Evolutionary conservation across 2,888 invertebrate genomes (phyloP), one percentile per base, ranked within the genome.

Genomic region (Crossocerus cetratus): DNA sequence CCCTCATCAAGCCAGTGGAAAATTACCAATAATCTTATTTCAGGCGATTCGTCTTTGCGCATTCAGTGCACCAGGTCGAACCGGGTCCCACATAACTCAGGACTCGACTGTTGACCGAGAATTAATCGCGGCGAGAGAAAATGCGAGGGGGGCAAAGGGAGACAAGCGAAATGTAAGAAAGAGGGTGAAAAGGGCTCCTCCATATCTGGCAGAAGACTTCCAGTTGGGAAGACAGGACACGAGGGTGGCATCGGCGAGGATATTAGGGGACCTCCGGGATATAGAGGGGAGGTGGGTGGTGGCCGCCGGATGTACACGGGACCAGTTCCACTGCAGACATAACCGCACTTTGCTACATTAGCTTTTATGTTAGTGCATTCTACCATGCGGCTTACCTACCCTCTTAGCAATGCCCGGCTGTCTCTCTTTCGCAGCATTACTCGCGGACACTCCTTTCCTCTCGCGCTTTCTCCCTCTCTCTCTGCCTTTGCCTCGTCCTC

Each of bases 291-390:
- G 55, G 59, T 62, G 58, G 67, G 60, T n/a, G 72, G 61, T 68
- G 77, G 72, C 73, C 72, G 72, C 65, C 69, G 66, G 64, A 59
- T 32, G 32, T 32, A 32, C 32, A 32, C 32, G 72, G 72, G 72
- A 68, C 80, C 65, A 72, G 78, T 78, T 81, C 72, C 79, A 78
- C 77, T 76, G 75, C 74, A 72, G 73, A 78, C 77, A 83, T 83
- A 85, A 85, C 83, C 84, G 82, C 81, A 82, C 78, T 85, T 83
- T 83, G 86, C 83, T 84, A 84, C 87, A 84, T 87, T 86, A 87
- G 86, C 86, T 87, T 87, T 87, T 86, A 87, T 83, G 84, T 81
- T 79, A 78, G 82, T 77, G 80, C 82, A 76, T 82, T 78, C 77
- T 72, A 78, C 78, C 83, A 80, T 80, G 76, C 81, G 79, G 83